Evolutionary conservation across 1,140 invertebrate genomes (phyloP).

Genomic region (Tetranychus urticae): DNA sequence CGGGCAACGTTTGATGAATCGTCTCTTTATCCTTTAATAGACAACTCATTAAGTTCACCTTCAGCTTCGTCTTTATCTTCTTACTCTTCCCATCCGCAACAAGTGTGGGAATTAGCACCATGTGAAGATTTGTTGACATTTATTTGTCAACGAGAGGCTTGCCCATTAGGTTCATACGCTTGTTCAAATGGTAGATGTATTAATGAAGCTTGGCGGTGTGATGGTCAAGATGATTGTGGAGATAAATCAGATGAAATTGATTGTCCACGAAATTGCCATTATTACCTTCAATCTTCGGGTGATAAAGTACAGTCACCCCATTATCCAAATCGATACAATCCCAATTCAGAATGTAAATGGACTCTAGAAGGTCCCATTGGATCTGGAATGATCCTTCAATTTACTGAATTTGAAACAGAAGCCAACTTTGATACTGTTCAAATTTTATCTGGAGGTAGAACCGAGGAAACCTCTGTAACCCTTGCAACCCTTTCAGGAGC

Average conservation of each 20-base stretch:
- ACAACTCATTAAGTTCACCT: neutral
- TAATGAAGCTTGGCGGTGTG: constrained; percentile 61
- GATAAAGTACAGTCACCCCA: constrained; percentile 82
- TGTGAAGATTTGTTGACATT: constrained; percentile 81
- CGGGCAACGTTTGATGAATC: constrained; percentile 33
- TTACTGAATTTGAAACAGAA: constrained; percentile 91
- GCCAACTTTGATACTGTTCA: constrained; percentile 86
- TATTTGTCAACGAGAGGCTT: constrained; percentile 72
- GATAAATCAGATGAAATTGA: constrained; percentile 75
- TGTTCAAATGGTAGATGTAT: constrained; percentile 79
- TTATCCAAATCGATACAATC: constrained; percentile 71
- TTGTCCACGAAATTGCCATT: constrained; percentile 53
- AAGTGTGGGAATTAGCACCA: constrained; percentile 74
- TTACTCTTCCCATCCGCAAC: constrained; percentile 17
- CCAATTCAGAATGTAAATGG: constrained; percentile 83
- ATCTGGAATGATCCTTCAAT: constrained; percentile 72
- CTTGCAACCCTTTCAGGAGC: constrained; percentile 72
- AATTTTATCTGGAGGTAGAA: constrained; percentile 74
- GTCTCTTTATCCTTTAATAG: neutral
- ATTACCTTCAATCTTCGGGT: constrained; percentile 53
- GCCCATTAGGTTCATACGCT: constrained; percentile 69
- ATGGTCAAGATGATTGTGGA: constrained; percentile 76
- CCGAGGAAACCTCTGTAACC: constrained; percentile 75
- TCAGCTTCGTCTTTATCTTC: neutral
- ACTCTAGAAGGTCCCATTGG: constrained; percentile 85